Conservation (phyloP, 2,888 invertebrate species). For the Chydorus sphaericus region DNA sequence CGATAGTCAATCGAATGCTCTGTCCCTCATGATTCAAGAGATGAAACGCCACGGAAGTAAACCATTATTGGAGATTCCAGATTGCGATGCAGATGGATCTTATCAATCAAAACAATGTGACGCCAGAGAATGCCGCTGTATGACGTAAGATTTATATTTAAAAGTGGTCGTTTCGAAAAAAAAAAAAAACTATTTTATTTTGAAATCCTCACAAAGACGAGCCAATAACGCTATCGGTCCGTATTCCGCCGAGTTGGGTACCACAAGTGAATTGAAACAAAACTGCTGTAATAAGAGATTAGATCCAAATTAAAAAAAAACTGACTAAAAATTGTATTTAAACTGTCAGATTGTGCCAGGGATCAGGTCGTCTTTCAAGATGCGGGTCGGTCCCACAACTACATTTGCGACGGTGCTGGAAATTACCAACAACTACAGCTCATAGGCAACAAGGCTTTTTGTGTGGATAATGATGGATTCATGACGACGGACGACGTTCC, state of each 20-base stretch:
- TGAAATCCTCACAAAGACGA: too few relatives aligned
- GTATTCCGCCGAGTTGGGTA: too few relatives aligned
- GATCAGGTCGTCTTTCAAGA: slow-evolving; percentile 15
- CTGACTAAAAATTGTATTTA: too few relatives aligned
- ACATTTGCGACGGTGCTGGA: slow-evolving; percentile 15
- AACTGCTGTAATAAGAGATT: too few relatives aligned
- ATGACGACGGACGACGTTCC: background rate
- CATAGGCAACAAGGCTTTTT: slow-evolving; percentile 15
- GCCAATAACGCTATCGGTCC: too few relatives aligned
- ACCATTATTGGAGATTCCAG: slow-evolving; percentile 37
- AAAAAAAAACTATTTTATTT: too few relatives aligned
- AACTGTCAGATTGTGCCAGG: slow-evolving; percentile 18
- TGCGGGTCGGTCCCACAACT: slow-evolving; percentile 1
- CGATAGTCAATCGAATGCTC: slow-evolving; percentile 45
- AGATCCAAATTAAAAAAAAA: too few relatives aligned
- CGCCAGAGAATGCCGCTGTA: slow-evolving; percentile 3
- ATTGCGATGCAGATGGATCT: slow-evolving; percentile 50
- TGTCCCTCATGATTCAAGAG: slow-evolving; percentile 36
- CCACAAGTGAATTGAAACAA: too few relatives aligned
- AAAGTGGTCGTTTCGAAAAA: too few relatives aligned
- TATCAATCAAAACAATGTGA: slow-evolving; percentile 31
- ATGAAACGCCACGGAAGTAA: slow-evolving; percentile 44
- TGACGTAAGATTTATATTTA: too few relatives aligned
- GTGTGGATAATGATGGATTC: slow-evolving; percentile 20
- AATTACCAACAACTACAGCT: slow-evolving; percentile 17